Evolutionary conservation across 2,113 vertebrate species (phyloP), one percentile per base, ranked within the genome.

Genomic region (Sporophila hypoxantha): DNA sequence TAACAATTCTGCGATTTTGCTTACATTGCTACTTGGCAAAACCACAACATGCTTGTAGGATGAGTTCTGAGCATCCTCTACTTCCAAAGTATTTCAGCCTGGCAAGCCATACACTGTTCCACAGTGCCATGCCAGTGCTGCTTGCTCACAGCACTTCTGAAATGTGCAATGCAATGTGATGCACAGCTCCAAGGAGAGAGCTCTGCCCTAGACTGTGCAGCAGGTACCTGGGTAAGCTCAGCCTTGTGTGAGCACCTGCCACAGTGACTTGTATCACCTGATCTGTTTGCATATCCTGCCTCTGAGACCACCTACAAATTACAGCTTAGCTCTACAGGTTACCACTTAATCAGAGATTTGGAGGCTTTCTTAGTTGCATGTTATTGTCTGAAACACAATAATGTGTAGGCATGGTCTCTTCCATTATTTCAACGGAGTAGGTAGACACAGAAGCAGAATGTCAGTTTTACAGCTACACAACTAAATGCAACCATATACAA

Each of bases 131-230:
- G 30, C 15, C 60, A n/a, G 18, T 29, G 19, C 49, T 67, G 61
- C 69, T 26, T 14, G 26, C 60, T 37, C 9, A 19, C 29, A 76
- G 79, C 8, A 6, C 23, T 59, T 36, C 8, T 7, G 59, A 27
- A 82, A 29, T 5, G 30, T 22, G 27, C 27, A 19, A 22, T 2
- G 22, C 59, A 47, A 37, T 5, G 11, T 4, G 30, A n/a, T 25
- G 32, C 20, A 14, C 0, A 7, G 41, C 4, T 76, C 50, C 32
- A 42, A 30, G 0, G 1, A 8, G n/a, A 75, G 42, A 57, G 41
- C 20, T 3, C 37, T 69, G 55, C 20, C 46, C 61, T 22, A 6
- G 16, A 47, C 19, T 4, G 22, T 11, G n/a, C 36, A 67, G 79
- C 30, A 68, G 32, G 41, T 25, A 34, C 49, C 32, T 36, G 56